These are phyloP conservation scores for Eunapius fragilis DNA, from an alignment of 37 sponge, comb jelly and placozoan species.

Conservation along the genomic window DNA sequence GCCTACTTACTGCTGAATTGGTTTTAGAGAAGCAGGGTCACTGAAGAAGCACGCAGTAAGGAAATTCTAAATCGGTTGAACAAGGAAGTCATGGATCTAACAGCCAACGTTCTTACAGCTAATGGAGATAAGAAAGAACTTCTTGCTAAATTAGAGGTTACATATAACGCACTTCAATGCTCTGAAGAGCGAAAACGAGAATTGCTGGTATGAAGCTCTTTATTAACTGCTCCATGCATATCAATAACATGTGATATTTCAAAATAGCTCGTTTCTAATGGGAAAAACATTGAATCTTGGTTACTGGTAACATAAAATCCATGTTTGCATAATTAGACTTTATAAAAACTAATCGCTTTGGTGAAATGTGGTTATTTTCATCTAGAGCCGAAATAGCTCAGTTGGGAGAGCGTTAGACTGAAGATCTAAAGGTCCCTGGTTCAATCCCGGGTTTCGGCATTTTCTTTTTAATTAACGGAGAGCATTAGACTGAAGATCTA, in stretches of 20 bases:
- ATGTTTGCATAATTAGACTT: too few species aligned
- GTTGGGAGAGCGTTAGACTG: constrained; percentile 53
- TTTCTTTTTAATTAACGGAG: not conserved
- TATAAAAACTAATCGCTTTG: not conserved
- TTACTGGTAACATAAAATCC: too few species aligned
- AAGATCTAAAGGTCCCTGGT: constrained; percentile 57
- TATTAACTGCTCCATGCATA: too few species aligned
- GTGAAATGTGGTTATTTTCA: too few species aligned
- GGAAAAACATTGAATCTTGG: too few species aligned
- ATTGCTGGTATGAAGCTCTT: not conserved
- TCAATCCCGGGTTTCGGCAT: constrained; percentile 54
- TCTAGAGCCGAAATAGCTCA: constrained; percentile 19
- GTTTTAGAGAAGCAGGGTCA: not conserved
- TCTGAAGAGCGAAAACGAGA: not conserved
- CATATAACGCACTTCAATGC: not conserved
- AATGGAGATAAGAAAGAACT: not conserved
- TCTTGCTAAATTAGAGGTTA: not conserved
- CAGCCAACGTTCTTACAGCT: not conserved
- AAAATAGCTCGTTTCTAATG: too few species aligned
- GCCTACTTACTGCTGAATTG: too few species aligned
- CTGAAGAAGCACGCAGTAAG: not conserved
- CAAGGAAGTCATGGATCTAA: not conserved
- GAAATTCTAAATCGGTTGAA: not conserved
- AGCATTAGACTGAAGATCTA: constrained; percentile 55
- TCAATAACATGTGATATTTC: too few species aligned